Evolutionary conservation across 2,888 invertebrate genomes (phyloP).

Genomic region (Hymenopus coronatus): DNA sequence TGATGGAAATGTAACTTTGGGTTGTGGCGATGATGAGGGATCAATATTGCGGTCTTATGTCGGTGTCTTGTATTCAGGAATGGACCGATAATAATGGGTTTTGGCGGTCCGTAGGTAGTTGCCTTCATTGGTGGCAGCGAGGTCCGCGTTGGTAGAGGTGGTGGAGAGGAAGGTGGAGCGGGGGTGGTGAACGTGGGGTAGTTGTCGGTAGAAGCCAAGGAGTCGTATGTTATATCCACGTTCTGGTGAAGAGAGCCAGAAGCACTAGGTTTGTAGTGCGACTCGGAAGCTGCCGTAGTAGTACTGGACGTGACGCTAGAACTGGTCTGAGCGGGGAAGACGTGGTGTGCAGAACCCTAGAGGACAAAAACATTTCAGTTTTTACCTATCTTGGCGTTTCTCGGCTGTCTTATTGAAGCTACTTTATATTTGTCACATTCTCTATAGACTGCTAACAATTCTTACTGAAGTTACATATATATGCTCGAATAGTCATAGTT

Average conservation of each 20-base stretch:
- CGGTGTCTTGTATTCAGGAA: background rate
- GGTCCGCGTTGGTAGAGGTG: background rate
- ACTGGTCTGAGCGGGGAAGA: background rate
- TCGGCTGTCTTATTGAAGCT: no score
- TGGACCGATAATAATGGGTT: slow-evolving; percentile 12
- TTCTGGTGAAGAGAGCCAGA: background rate
- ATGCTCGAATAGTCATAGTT: no score
- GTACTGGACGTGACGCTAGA: background rate
- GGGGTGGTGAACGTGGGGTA: background rate
- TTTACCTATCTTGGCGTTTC: no score
- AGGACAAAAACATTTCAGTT: no score
- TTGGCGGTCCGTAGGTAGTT: slow-evolving; percentile 31
- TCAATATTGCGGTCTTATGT: background rate
- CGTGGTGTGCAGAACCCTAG: no score
- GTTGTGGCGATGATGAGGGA: background rate
- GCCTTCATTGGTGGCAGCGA: slow-evolving; percentile 28
- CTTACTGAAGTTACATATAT: no score
- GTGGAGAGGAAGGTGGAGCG: background rate
- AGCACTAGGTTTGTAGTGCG: background rate
- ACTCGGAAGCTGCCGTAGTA: background rate
- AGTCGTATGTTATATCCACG: slow-evolving; percentile 22
- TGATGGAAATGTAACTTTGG: background rate
- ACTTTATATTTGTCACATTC: no score
- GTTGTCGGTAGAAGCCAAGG: background rate
- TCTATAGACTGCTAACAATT: no score